Base-by-base conservation (phyloP, 2,888 invertebrate genomes). In the Caenorhabditis wallacei region DNA sequence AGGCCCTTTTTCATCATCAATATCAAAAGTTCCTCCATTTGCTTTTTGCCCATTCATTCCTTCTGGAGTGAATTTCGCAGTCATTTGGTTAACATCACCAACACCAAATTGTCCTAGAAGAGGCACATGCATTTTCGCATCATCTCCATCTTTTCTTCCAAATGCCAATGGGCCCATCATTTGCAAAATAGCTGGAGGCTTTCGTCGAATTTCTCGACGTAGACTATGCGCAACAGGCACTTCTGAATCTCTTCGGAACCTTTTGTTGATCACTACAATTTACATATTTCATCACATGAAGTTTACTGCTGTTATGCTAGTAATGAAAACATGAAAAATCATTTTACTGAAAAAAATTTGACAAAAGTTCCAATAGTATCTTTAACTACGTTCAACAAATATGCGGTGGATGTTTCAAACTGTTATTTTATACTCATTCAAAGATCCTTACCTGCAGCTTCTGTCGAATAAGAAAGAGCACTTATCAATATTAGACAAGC, bases 41-140 rank as follows among this genome's bases (percentile, higher is more conserved):
- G 87, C 64, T 48, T 54, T 63, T 35, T 83, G 79, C 10, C 70
- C 69, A 11, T 43, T 20, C 24, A 30, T 66, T 22, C 74, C 83
- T 76, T 80, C 76, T 11, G 89, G 89, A 18, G 85, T 88, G 59
- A 88, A 89, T 43, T 87, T 87, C 1, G 86, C 84, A n/a, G 84
- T 82, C 70, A 79, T 84, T 30, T 82, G 82, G 48, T 72, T 80
- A 11, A 84, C 86, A 53, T 89, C 83, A 53, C 88, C 89, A 16
- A 85, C 71, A n/a, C 89, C 89, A 37, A 89, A 79, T n/a, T 83
- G 74, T 30, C 89, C 89, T 4, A 89, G 46, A 13, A 86, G 68
- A 16, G 84, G 85, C 4, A 89, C 76, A 35, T 87, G 80, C 63
- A 85, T 79, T 30, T 87, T 86, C 2, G 85, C 84, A 48, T 88